Evolutionary conservation across 2,888 invertebrate species (phyloP), one percentile per base, ranked within the genome.

Genomic region (Meandrusa payeni): DNA sequence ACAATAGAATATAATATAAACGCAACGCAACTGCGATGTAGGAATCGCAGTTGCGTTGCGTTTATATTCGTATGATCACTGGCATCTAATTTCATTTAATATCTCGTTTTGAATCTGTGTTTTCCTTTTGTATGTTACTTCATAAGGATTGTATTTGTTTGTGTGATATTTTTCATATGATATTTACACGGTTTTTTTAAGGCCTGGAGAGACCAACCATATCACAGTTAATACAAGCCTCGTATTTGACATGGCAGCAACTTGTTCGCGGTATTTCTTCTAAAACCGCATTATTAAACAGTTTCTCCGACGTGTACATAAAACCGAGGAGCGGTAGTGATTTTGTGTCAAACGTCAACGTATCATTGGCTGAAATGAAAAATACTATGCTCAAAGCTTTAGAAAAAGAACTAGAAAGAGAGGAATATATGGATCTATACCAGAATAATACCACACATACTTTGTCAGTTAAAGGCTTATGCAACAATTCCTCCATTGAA

Each of bases 291-390:
- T 75, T 93, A 45, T 54, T 74, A 2, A 88, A 86, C 34, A 89
- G 91, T 44, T 91, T 91, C 51, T 71, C 89, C 0, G 93, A 93
- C 61, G 91, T 94, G 6, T 94, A 94, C 59, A 89, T 91, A 2
- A 90, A 90, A 55, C 81, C 90, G 0, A 76, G 89, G 54, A 79
- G 78, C 37, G 81, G 83, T 1, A 69, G 69, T 2, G 86, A 89
- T 42, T 76, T 82, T 2, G 60, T 70, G 2, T 59, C 73, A 1
- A 67, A 63, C 10, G 46, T 73, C 0, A 85, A 70, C 46, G 70
- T 79, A 26, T 80, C 90, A 5, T 60, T 90, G 2, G 78, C 81
- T 2, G 78, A 83, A 48, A 83, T 89, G 53, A 86, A 90, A 57
- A 82, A 88, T 23, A 66, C 81, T 28, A 83, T 83, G 78, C 69